Percentiles rank a stretch among this genome's conserved stretches.
Conservation (phyloP, 2,113 vertebrate species). For the Hyperopisus bebe region DNA sequence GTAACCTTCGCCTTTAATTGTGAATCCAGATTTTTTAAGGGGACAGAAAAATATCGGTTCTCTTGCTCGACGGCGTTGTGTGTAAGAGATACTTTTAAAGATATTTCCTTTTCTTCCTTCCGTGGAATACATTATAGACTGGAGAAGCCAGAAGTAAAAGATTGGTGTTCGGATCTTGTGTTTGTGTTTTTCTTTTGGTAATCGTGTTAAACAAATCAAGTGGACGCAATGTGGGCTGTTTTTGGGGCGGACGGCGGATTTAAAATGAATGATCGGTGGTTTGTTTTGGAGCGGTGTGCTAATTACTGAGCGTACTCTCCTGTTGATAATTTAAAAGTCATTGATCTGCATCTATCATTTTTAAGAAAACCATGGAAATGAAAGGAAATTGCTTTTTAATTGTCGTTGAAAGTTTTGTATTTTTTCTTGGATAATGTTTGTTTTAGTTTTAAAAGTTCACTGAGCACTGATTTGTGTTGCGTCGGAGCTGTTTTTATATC, state of each 20-base stretch:
- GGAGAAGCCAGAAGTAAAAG: constrained; percentile 18
- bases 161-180: not conserved
- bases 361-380: not conserved
- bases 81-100: constrained; percentile 14
- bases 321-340: not conserved
- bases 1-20: constrained; percentile 22
- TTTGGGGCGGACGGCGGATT: constrained; percentile 1
- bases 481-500: not conserved
- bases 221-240: not conserved
- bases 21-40: constrained; percentile 9
- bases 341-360: not conserved
- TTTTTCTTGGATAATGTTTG: not conserved
- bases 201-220: not conserved
- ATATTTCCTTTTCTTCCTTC: constrained; percentile 13
- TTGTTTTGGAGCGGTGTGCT: not conserved
- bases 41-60: constrained; percentile 15
- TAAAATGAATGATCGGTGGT: not conserved
- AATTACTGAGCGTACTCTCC: not conserved
- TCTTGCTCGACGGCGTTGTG: not conserved
- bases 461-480: not conserved
- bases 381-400: not conserved
- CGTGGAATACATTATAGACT: constrained; percentile 2
- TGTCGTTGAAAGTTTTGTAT: not conserved
- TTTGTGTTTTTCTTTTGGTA: constrained; percentile 22
- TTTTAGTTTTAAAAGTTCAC: not conserved